Conservation (phyloP, 2,888 invertebrate genomes). For the Mimumesa dahlbomi region DNA sequence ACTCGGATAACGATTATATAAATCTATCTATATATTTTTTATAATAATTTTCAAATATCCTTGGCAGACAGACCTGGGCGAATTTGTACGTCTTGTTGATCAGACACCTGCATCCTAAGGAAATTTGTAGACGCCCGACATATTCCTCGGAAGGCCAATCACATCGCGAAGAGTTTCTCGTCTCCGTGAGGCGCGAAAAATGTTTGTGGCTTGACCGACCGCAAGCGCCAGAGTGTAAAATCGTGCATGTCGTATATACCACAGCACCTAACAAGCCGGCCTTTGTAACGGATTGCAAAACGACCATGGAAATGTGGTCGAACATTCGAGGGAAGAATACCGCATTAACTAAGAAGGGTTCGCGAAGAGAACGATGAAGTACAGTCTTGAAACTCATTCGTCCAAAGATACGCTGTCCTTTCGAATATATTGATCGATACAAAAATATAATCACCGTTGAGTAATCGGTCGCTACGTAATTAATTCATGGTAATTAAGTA, state of each 20-base stretch:
- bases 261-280: slow-evolving; percentile 47
- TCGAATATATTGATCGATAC: not conserved
- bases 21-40: too few species aligned
- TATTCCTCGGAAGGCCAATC: slow-evolving; percentile 20
- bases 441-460: too few species aligned
- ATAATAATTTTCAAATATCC: not conserved
- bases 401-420: not conserved
- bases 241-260: slow-evolving; percentile 43
- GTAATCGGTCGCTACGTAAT: not conserved
- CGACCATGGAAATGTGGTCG: slow-evolving; percentile 39
- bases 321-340: slow-evolving; percentile 40
- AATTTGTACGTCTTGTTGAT: not conserved
- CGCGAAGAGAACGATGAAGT: slow-evolving; percentile 17
- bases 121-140: not conserved
- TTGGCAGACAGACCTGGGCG: not conserved
- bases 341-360: slow-evolving; percentile 14
- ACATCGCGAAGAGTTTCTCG: slow-evolving; percentile 21
- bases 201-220: slow-evolving; percentile 52
- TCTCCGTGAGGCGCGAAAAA: slow-evolving; percentile 54
- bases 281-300: slow-evolving; percentile 53
- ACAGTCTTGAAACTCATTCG: slow-evolving; percentile 3
- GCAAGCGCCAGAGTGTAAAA: slow-evolving; percentile 54
- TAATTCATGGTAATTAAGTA: too few species aligned
- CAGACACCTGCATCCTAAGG: not conserved
- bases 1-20: too few species aligned